phyloP scores from a whole-genome alignment of 2,888 invertebrate species.

The Autographa gamma region DNA sequence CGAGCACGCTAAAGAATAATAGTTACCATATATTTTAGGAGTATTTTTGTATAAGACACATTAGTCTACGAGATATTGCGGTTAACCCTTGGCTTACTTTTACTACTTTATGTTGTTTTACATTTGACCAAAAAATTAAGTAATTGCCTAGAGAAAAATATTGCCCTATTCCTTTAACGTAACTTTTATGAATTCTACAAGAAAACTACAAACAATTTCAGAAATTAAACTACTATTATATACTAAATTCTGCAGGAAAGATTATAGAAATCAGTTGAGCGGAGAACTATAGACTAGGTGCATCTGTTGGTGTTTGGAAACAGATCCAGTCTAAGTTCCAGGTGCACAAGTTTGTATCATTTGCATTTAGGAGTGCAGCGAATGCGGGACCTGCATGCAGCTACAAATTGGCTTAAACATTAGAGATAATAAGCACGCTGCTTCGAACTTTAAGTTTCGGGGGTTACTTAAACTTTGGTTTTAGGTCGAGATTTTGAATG shows the following conservation, averaged over 20 bases:
- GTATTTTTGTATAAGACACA: neutral
- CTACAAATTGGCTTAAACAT: constrained; percentile 38
- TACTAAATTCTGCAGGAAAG: constrained; percentile 17
- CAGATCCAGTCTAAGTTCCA: constrained; percentile 49
- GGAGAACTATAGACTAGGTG: constrained; percentile 29
- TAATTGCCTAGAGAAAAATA: too few relatives aligned
- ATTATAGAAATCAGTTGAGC: constrained; percentile 51
- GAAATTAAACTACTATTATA: neutral
- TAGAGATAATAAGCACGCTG: constrained; percentile 21
- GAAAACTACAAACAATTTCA: too few relatives aligned
- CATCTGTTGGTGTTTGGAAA: constrained; percentile 41
- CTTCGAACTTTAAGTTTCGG: neutral
- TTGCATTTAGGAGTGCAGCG: constrained; percentile 56
- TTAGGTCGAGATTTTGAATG: neutral
- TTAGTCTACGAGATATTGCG: neutral
- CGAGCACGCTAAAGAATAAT: neutral
- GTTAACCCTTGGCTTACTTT: too few relatives aligned
- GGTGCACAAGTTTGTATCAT: constrained; percentile 56
- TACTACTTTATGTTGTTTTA: too few relatives aligned
- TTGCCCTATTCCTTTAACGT: too few relatives aligned
- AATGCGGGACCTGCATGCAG: constrained; percentile 40
- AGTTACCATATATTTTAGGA: neutral
- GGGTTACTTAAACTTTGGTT: constrained; percentile 3
- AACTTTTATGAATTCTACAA: too few relatives aligned
- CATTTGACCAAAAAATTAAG: too few relatives aligned